Evolutionary conservation across 2,888 invertebrate genomes (phyloP), one percentile per base, ranked within the genome.

Genomic region (Cylindroiulus punctatus): DNA sequence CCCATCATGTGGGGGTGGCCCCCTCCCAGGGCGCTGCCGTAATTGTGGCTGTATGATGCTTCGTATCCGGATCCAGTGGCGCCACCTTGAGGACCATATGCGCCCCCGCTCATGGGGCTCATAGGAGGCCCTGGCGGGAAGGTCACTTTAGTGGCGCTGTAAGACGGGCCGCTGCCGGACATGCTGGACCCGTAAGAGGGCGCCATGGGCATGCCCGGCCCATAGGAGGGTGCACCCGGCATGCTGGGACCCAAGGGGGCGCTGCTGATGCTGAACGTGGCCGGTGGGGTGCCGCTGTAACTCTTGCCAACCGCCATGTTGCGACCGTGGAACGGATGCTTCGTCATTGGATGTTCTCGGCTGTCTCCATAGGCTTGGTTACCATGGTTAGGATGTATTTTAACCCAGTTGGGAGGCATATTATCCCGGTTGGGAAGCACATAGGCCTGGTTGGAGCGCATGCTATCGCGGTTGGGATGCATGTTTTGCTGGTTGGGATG

Each of bases 251-350:
- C 83, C 40, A 42, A 42, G 36, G 83, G 36, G 17, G 40, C 83
- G 22, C 40, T 44, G 36, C 40, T 40, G 83, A 44, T 42, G 40
- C 40, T 42, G 83, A 44, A 40, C 1, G 40, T 44, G 5, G 42
- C 40, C 10, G 83, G 40, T n/a, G 83, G 83, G 30, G n/a, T 26
- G n/a, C 83, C 83, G 1, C 40, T 10, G 83, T 83, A 83, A 17
- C 83, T 83, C 36, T 83, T 83, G 36, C 83, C 83, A 12, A 26
- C 65, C 10, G 65, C 65, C 26, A 65, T 65, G 65, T 65, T 65
- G 14, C 65, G 65, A 8, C 65, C 65, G 12, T 65, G 65, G 26
- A 65, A 22, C 12, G 65, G 65, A 26, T 65, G 26, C 65, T 65
- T 65, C 65, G 26, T 26, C 26, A 65, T 65, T 3, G 65, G 65